Conservation (phyloP, 1,140 invertebrate genomes). For the Drosophila tsacasi region DNA sequence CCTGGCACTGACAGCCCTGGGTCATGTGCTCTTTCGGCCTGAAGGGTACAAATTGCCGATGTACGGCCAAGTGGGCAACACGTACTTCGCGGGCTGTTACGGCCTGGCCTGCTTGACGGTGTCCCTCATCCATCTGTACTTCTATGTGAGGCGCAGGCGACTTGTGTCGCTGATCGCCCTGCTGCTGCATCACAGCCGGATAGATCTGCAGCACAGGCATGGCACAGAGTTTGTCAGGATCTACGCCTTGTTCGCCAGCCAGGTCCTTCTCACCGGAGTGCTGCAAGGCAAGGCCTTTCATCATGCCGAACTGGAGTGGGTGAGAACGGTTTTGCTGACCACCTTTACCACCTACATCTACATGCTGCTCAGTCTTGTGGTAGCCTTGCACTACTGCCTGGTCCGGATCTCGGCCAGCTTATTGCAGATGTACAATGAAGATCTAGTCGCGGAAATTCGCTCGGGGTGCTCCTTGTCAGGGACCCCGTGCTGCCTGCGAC, state of each 20-base stretch:
- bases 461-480: background rate
- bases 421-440: conserved; percentile 45
- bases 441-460: conserved; percentile 3
- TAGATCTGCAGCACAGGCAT: conserved; percentile 21
- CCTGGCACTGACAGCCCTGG: conserved; percentile 15
- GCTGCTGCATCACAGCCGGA: conserved; percentile 41
- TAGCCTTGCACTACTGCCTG: conserved; percentile 52
- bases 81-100: conserved; percentile 40
- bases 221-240: conserved; percentile 12
- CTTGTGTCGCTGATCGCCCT: conserved; percentile 25
- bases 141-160: conserved; percentile 35
- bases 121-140: conserved; percentile 48
- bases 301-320: background rate
- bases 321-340: conserved; percentile 7
- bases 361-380: conserved; percentile 46
- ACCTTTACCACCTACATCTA: conserved; percentile 32
- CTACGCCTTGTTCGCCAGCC: conserved; percentile 22
- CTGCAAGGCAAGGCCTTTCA: background rate
- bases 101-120: conserved; percentile 49
- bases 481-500: conserved; percentile 8
- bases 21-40: background rate
- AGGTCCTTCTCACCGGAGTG: conserved; percentile 1
- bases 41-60: conserved; percentile 1
- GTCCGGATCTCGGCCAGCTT: conserved; percentile 40
- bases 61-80: conserved; percentile 50